Conservation (phyloP, 1,140 invertebrate species). For the Doryteuthis pealeii region DNA sequence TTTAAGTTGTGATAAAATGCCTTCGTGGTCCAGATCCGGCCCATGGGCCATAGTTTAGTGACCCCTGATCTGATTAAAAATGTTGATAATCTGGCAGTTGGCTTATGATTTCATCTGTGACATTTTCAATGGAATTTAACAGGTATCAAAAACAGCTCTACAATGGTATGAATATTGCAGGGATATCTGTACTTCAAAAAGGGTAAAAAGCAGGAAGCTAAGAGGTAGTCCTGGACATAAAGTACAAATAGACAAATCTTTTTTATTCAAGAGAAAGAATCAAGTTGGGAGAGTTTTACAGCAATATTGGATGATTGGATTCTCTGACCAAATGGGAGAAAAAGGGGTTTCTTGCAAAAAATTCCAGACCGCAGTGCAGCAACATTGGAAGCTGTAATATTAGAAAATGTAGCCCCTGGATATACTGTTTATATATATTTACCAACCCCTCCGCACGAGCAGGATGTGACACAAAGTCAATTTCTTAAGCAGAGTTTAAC, state of each 20-base stretch:
- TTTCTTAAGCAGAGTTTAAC: no score
- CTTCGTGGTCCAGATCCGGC: no score
- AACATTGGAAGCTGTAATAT: not conserved
- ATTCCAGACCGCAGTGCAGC: not conserved
- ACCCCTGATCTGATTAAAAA: no score
- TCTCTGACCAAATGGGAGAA: not conserved
- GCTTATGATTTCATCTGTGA: no score
- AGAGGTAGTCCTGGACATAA: not conserved
- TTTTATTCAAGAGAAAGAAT: not conserved
- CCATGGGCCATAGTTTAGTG: no score
- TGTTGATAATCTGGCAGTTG: no score
- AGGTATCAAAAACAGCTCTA: no score
- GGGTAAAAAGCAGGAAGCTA: not conserved
- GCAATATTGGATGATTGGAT: not conserved
- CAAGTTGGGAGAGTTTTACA: not conserved
- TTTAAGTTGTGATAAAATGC: no score
- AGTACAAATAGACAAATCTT: not conserved
- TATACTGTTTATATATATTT: not conserved
- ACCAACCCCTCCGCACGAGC: no score
- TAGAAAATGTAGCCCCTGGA: not conserved
- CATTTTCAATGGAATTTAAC: no score
- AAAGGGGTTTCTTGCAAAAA: not conserved
- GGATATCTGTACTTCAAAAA: not conserved
- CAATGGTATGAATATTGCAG: not conserved
- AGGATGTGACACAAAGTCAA: no score